Conservation (phyloP, 2,113 vertebrate species). For the Athene cunicularia region DNA sequence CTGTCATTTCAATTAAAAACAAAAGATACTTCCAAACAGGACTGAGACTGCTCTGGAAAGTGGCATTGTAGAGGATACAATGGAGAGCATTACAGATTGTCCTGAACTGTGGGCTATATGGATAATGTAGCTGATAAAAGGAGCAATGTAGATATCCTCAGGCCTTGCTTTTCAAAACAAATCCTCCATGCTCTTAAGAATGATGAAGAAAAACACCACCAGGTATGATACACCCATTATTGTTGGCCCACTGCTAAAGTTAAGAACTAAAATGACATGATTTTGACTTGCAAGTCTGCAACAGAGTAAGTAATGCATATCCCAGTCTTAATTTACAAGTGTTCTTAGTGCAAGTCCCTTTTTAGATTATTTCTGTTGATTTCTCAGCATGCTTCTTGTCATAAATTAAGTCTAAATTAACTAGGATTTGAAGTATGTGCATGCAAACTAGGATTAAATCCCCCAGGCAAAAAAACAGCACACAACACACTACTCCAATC, state of each 20-base stretch:
- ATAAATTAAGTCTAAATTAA: not conserved
- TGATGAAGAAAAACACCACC: not conserved
- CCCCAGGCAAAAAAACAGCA: not conserved
- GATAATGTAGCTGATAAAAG: not conserved
- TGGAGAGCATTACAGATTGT: not conserved
- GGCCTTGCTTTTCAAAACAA: not conserved
- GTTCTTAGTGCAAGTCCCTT: not conserved
- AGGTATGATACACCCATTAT: not conserved
- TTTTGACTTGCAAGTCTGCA: not conserved
- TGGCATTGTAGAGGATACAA: not conserved
- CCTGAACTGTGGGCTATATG: not conserved
- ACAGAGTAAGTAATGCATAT: not conserved
- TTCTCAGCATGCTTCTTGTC: not conserved
- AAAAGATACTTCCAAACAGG: not conserved
- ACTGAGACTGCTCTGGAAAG: constrained; percentile 22
- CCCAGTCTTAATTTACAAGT: not conserved
- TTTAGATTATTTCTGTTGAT: not conserved
- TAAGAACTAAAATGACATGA: not conserved
- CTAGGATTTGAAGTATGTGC: not conserved
- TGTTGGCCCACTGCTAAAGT: not conserved
- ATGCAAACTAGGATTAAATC: not conserved
- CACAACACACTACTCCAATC: not conserved
- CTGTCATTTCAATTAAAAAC: not conserved
- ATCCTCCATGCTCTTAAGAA: not conserved
- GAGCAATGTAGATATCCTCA: not conserved